Evolutionary conservation across 2,797 vertebrate genomes (phyloP), one percentile per base, ranked within the genome.

Genomic region (Acanthurus leucopareius): DNA sequence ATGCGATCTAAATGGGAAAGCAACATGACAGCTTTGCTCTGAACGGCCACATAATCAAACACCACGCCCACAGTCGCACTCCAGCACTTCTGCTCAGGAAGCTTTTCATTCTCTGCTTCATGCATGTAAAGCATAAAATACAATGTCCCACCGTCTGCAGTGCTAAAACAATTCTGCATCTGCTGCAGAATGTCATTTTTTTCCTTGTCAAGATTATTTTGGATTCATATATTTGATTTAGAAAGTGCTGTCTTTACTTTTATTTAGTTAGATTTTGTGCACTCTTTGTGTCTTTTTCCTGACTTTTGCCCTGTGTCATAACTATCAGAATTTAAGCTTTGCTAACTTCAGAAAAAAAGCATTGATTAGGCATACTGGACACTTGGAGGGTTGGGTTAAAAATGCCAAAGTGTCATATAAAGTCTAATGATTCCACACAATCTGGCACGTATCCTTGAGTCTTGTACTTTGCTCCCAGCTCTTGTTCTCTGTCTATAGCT

Each of bases 11-110:
- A 93, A 93, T 92, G 85, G 87, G 86, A 91, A 93, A 89, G 88
- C 89, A 78, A 91, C 91, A 87, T 91, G 92, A 91, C 92, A 92
- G 89, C 91, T 90, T 88, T 85, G 86, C 86, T 80, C 84, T 71
- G 79, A 85, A 85, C 66, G 67, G 85, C 87, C 89, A 91, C 89
- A 90, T 90, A 89, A 91, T 93, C 88, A 93, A 90, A 90, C 83
- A 58, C 88, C 90, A 78, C 83, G 84, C 87, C 86, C 79, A 82
- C 73, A 83, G 87, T 75, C 74, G 80, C 75, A 84, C 83, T 77
- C 82, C 80, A 73, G 16, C 83, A 68, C 86, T 67, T 85, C 52
- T 78, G 74, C 82, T 85, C 10, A 45, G 65, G 65, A 71, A 65
- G 61, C 69, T 78, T 72, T 75, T 45, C 69, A 22, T 51, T 79